Conservation (phyloP, 2,888 invertebrate species). For the Calephelis perditalis region DNA sequence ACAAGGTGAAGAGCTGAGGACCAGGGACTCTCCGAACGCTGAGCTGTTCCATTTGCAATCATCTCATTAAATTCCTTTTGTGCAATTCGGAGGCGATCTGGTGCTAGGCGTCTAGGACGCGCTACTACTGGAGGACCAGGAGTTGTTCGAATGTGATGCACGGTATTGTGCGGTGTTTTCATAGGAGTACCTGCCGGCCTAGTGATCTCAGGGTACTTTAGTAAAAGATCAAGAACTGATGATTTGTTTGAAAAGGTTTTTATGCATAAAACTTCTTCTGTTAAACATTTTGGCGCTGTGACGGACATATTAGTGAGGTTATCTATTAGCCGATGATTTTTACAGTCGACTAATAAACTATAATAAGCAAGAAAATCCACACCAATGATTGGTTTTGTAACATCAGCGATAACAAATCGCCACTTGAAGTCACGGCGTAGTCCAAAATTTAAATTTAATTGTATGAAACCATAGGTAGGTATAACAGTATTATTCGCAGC, state of each 20-base stretch:
- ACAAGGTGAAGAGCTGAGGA: conserved; percentile 19
- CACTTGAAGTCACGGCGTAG: conserved; percentile 13
- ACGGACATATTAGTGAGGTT: too few relatives aligned
- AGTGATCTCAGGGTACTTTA: conserved; percentile 21
- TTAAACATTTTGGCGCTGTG: too few relatives aligned
- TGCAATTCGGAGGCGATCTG: conserved; percentile 24
- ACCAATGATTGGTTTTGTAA: conserved; percentile 36
- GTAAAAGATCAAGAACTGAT: too few relatives aligned
- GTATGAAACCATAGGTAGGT: conserved; percentile 15
- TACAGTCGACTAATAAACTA: too few relatives aligned
- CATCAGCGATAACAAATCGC: conserved; percentile 14
- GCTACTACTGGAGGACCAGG: conserved; percentile 26
- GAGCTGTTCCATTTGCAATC: conserved; percentile 28
- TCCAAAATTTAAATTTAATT: conserved; percentile 3
- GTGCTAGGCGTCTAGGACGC: conserved; percentile 25
- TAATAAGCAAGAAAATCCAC: conserved; percentile 34
- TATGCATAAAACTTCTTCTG: too few relatives aligned
- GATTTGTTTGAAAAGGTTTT: too few relatives aligned
- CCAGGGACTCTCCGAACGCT: conserved; percentile 25
- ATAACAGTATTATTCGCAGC: conserved; percentile 16
- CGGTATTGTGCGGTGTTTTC: conserved; percentile 18
- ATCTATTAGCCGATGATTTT: too few relatives aligned
- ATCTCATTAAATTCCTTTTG: conserved; percentile 27
- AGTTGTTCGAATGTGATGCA: conserved; percentile 24
- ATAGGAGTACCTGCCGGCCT: conserved; percentile 15